These are phyloP conservation scores for Drosophila teissieri DNA, from an alignment of 1,140 invertebrate genomes.

Conservation along the genomic window DNA sequence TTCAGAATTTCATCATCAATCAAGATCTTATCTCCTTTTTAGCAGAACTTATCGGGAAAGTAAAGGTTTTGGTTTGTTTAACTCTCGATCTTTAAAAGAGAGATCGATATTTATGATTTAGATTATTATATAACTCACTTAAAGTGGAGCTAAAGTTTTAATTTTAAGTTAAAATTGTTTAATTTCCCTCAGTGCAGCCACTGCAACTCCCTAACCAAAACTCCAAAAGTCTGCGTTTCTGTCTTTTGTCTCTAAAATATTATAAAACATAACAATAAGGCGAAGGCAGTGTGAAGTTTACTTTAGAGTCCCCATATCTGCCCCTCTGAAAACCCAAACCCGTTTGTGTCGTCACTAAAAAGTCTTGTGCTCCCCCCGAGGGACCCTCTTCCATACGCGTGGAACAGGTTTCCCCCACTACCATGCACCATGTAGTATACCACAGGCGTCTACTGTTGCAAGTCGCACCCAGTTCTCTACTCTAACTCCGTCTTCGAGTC, in stretches of 20 bases:
- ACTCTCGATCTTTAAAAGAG: too few relatives aligned
- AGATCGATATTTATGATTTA: too few relatives aligned
- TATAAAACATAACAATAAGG: slow-evolving; percentile 82
- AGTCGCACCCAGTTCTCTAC: slow-evolving; percentile 64
- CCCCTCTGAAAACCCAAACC: slow-evolving; percentile 67
- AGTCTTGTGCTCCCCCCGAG: slow-evolving; percentile 36
- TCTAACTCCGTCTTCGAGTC: slow-evolving; percentile 38
- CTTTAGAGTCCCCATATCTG: slow-evolving; percentile 35
- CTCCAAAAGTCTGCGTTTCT: slow-evolving; percentile 40
- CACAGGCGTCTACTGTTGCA: slow-evolving; percentile 71
- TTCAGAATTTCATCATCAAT: background rate
- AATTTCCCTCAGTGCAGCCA: slow-evolving; percentile 13
- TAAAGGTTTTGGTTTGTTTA: too few relatives aligned
- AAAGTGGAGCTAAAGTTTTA: too few relatives aligned
- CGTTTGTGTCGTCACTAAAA: slow-evolving; percentile 81
- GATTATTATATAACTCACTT: too few relatives aligned
- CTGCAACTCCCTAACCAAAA: slow-evolving; percentile 22
- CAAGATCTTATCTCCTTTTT: background rate
- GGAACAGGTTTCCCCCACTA: slow-evolving; percentile 61
- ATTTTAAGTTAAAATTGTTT: background rate
- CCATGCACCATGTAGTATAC: slow-evolving; percentile 18
- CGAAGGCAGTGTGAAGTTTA: slow-evolving; percentile 73
- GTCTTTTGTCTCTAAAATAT: slow-evolving; percentile 77
- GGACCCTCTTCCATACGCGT: slow-evolving; percentile 18
- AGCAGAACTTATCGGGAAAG: too few relatives aligned